Base-by-base conservation (phyloP, 1,140 invertebrate genomes). In the Phortica variegata region DNA sequence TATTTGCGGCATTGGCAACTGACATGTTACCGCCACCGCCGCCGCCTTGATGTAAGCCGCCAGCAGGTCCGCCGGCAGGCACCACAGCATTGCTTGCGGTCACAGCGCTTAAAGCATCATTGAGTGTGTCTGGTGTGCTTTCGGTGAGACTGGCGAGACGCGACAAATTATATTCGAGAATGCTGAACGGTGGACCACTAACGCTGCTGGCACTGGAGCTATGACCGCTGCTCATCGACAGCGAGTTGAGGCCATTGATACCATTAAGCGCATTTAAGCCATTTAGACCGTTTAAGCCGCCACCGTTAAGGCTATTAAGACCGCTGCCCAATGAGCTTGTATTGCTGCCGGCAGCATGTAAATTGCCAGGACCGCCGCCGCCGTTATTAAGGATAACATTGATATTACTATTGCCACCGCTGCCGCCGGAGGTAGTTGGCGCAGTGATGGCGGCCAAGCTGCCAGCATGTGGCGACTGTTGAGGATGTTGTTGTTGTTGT, bases 141-240 rank as follows among this genome's bases (percentile, higher is more conserved):
- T 88, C 87, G 3, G 86, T 88, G 51, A 92, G 80, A 58, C 84
- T 89, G 13, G 88, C 89, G 60, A 92, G 74, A 61, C 89, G 87
- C 41, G 88, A 87, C 48, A 91, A 77, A 78, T 91, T 91, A 63
- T 91, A 91, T 70, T 91, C 89, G 37, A 88, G 86, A 76, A 90
- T 89, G 60, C 86, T 89, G 13, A 73, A 73, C 5, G 54, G 54
- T 10, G 56, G 61, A n/a, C 56, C 54, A 18, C 39, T 18, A 18
- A 23, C 31, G 32, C 23, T 43, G 31, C 13, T 17, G 5, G 13
- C 42, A 6, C 13, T 23, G 7, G 23, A 26, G 10, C 23, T 26
- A 26, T 26, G 23, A 26, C 23, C 23, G 23, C 23, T 26, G 23
- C 23, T 26, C 23, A 26, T 26, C 10, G 23, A 26, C 10, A 26